Evolutionary conservation across 2,888 invertebrate genomes (phyloP), one percentile per base, ranked within the genome.

Genomic region (Orthosia incerta): DNA sequence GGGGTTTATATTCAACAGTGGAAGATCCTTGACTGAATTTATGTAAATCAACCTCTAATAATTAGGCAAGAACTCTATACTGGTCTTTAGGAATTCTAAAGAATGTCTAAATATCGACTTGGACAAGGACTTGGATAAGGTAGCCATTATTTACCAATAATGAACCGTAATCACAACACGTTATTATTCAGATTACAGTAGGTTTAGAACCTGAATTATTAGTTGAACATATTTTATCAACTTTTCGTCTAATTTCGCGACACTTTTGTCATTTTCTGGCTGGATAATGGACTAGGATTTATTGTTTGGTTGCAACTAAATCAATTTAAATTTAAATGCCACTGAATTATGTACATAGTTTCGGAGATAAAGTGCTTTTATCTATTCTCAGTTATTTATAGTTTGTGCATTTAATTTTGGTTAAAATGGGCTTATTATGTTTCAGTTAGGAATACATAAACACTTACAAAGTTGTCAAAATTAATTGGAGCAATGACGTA

Each of bases 221-320:
- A 70, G 59, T 53, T 0, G n/a, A 69, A 67, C 67, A 71, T 74
- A 79, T 74, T 80, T 83, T 74, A 81, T 79, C 80, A 81, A 81
- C 64, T 83, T 79, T 81, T 81, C 80, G 83, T 83, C 83, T 83
- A 74, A 81, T 83, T 81, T 65, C 48, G 61, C 70, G 80, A 64
- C 70, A 83, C 57, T 79, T 80, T 70, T 68, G 80, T 71, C 83
- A 83, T 61, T 59, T 71, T 61, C 57, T 71, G 63, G 26, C 60
- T 70, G 70, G 61, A 55, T 83, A 79, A 79, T 81, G 56, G 55
- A 50, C 74, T 70, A 57, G 56, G 31, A 83, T 83, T 79, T 83
- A 79, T 53, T 39, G 67, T 20, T 62, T 9, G 12, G 2, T 7
- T 50, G 53, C 60, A 71, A 71, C 83, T 83, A 83, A 81, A 79